phyloP scores from a whole-genome alignment of 1,140 invertebrate species.

The Caenorhabditis brenneri region DNA sequence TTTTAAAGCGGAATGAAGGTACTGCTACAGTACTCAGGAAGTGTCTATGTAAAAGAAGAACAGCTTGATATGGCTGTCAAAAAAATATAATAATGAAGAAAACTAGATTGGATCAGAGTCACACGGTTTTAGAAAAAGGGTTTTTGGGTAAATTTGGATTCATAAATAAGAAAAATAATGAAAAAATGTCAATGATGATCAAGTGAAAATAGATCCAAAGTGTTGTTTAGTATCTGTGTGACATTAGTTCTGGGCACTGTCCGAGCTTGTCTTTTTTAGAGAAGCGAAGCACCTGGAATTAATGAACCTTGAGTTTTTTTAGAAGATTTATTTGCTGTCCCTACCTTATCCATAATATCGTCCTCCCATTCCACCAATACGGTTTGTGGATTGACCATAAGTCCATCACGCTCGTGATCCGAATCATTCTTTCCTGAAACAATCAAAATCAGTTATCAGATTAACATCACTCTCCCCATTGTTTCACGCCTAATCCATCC shows the following conservation, averaged over 20 bases:
- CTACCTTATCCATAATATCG: slow-evolving; percentile 62
- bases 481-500: slow-evolving; percentile 37
- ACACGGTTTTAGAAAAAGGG: slow-evolving; percentile 38
- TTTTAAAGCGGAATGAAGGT: background rate
- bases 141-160: background rate
- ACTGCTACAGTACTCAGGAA: slow-evolving; percentile 26
- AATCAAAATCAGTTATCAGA: slow-evolving; percentile 28
- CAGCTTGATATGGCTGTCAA: slow-evolving; percentile 23
- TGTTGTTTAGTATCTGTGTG: slow-evolving; percentile 35
- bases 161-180: background rate
- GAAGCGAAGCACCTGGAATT: slow-evolving; percentile 43
- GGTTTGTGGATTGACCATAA: slow-evolving; percentile 62
- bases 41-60: background rate
- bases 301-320: background rate
- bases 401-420: slow-evolving; percentile 57
- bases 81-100: background rate
- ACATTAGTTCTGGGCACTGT: slow-evolving; percentile 36
- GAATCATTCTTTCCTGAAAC: slow-evolving; percentile 64
- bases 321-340: background rate
- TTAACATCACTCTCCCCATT: background rate
- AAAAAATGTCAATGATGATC: background rate
- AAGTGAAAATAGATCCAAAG: background rate
- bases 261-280: slow-evolving; percentile 50
- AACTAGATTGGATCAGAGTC: slow-evolving; percentile 39
- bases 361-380: slow-evolving; percentile 67